Evolutionary conservation across 2,888 invertebrate species (phyloP), one percentile per base, ranked within the genome.

Genomic region (Aleiodes alternator): DNA sequence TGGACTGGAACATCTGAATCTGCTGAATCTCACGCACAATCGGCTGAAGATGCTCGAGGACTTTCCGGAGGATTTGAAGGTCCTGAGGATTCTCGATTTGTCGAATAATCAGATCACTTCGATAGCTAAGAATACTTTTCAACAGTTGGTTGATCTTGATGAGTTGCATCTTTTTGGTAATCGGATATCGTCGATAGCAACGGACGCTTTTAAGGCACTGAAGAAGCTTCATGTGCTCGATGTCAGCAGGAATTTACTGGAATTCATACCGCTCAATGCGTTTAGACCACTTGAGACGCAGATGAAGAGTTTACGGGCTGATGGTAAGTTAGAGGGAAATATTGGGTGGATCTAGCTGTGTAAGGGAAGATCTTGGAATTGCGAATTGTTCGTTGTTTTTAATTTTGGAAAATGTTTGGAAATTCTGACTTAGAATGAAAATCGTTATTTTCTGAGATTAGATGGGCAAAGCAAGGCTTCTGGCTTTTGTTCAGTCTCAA

Each of bases 11-110:
- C 92, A 94, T 76, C 91, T 96, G 72, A 91, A 94, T 74, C 88
- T 94, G 73, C 90, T 97, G 53, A 97, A 97, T 90, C 92, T 97
- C 70, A 96, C 96, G 14, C 94, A 94, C 86, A 97, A 97, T 88
- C 93, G 93, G 79, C 91, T 97, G 76, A 94, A 94, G 85, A 95
- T 95, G 81, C 90, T 96, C 70, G 96, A 96, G 88, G 95, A 96
- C 85, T 96, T 96, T 87, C 94, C 96, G 59, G 88, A 91, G 12
- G 96, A 96, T 89, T 91, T 97, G 79, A 93, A 93, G 81, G 93
- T 94, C 78, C 90, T 97, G 81, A 94, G 96, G 90, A 93, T 94
- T 80, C 92, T 96, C 79, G 96, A 97, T 88, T 90, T 96, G 77
- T 96, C 96, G 55, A 94, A 93, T 88, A 97, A 97, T 90, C 95